Conservation (phyloP, 2,888 invertebrate genomes). For the Nemoura dubitans region DNA sequence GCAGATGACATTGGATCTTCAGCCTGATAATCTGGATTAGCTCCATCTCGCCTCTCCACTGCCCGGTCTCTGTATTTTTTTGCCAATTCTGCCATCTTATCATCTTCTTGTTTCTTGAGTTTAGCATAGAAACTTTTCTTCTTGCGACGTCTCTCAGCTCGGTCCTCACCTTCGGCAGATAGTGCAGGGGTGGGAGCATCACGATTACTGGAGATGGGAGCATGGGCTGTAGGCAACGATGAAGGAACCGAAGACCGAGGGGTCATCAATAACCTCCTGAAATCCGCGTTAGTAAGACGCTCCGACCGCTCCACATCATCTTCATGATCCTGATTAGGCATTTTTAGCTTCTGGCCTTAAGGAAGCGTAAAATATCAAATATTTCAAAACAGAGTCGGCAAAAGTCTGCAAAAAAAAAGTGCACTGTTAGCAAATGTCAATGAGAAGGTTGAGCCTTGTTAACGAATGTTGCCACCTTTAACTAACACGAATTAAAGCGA, state of each 20-base stretch:
- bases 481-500: no score
- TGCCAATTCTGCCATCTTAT: conserved; percentile 91
- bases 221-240: conserved; percentile 56
- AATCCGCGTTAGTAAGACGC: conserved; percentile 95
- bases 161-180: conserved; percentile 67
- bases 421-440: no score
- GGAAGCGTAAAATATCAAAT: no score
- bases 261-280: conserved; percentile 94
- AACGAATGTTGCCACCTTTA: no score
- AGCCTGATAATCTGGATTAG: conserved; percentile 80
- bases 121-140: conserved; percentile 95
- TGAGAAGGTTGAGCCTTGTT: no score
- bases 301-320: conserved; percentile 58
- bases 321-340: background rate
- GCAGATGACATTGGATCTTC: conserved; percentile 87
- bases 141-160: conserved; percentile 86
- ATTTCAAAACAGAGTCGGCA: no score
- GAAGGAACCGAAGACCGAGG: conserved; percentile 79
- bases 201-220: conserved; percentile 46
- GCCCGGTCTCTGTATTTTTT: conserved; percentile 94
- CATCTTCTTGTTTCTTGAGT: conserved; percentile 94
- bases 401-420: no score
- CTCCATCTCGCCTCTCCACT: conserved; percentile 88
- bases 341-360: background rate
- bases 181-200: conserved; percentile 54